Conservation (phyloP, 2,113 vertebrate genomes). For the Bos javanicus region DNA sequence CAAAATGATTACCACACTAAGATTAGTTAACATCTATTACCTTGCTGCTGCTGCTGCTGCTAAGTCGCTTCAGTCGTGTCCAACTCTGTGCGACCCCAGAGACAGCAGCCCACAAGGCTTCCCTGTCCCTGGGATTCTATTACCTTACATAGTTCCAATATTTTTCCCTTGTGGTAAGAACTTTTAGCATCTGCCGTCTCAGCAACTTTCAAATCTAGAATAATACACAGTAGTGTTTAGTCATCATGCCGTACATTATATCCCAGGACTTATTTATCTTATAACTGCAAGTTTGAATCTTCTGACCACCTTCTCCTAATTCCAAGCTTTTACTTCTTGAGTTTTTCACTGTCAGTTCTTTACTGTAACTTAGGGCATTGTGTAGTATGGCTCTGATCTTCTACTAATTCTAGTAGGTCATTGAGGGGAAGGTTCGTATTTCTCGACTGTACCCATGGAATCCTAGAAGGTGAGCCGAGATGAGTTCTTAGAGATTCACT, state of each 20-base stretch:
- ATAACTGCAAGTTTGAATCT: not conserved
- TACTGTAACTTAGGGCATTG: not conserved
- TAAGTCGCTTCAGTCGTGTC: too few species aligned
- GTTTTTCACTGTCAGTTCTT: not conserved
- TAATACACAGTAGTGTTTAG: not conserved
- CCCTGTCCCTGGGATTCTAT: not conserved
- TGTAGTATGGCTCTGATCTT: not conserved
- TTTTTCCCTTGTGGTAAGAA: not conserved
- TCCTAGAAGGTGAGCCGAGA: not conserved
- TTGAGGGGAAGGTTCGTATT: not conserved
- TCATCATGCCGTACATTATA: not conserved
- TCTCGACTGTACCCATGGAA: not conserved
- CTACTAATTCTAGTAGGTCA: not conserved
- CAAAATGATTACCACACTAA: not conserved
- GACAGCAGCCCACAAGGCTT: too few species aligned
- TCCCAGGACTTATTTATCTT: not conserved
- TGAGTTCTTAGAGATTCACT: not conserved
- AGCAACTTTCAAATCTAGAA: not conserved
- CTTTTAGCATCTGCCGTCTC: not conserved
- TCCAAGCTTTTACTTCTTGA: not conserved
- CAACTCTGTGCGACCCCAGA: too few species aligned
- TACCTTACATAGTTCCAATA: not conserved
- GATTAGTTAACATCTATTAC: not conserved
- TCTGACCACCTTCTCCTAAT: not conserved
- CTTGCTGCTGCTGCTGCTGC: not conserved